Evolutionary conservation across 53 echinoderm and acorn worm genomes (phyloP).

Genomic region (Patiria pectinifera): DNA sequence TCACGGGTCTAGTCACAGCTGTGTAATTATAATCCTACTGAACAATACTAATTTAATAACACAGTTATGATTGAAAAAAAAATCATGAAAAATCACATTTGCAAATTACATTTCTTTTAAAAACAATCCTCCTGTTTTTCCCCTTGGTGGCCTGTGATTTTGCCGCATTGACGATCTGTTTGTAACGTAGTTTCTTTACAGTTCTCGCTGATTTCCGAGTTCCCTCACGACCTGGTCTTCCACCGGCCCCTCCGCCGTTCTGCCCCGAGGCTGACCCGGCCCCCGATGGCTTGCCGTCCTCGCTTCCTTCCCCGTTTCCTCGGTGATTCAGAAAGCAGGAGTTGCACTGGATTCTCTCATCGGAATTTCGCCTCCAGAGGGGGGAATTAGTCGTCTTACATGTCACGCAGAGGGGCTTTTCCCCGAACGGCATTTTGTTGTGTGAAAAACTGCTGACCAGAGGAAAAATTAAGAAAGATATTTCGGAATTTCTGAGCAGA

Average conservation of each 20-base stretch:
- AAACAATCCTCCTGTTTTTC: slow-evolving; percentile 87
- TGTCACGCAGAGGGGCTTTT: slow-evolving; percentile 75
- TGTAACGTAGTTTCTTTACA: slow-evolving; percentile 80
- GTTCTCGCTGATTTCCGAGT: slow-evolving; percentile 76
- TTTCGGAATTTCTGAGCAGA: no score
- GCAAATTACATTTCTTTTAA: slow-evolving; percentile 86
- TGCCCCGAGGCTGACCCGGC: slow-evolving; percentile 53
- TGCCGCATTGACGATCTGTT: slow-evolving; percentile 75
- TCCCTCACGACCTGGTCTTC: slow-evolving; percentile 59
- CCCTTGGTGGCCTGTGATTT: slow-evolving; percentile 96
- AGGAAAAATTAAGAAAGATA: no score
- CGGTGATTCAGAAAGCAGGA: slow-evolving; percentile 68
- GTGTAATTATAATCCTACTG: no score
- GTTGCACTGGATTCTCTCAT: slow-evolving; percentile 80
- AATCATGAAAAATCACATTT: slow-evolving; percentile 3
- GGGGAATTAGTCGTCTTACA: slow-evolving; percentile 89
- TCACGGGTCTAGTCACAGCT: no score
- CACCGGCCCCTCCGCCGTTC: slow-evolving; percentile 66
- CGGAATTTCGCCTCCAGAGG: slow-evolving; percentile 83
- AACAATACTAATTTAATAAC: no score
- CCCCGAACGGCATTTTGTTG: slow-evolving; percentile 76
- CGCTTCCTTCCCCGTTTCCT: slow-evolving; percentile 41
- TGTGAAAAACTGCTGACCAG: background rate
- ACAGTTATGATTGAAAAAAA: background rate
- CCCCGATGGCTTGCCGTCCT: slow-evolving; percentile 27